These are phyloP conservation scores for Nomada ruficornis DNA, from an alignment of 2,888 invertebrate genomes.

Conservation along the genomic window DNA sequence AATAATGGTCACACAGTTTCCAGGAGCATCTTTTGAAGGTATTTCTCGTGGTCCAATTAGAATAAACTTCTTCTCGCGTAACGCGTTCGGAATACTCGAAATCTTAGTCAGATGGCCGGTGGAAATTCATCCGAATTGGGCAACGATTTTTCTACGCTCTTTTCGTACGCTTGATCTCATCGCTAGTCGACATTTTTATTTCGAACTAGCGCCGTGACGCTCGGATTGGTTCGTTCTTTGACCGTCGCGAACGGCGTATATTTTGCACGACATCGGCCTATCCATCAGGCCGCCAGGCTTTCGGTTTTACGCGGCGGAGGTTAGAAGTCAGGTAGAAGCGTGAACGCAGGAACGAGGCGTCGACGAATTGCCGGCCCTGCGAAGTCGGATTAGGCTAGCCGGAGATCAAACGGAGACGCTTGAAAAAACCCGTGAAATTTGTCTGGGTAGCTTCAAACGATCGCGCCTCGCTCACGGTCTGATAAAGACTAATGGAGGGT, in stretches of 20 bases:
- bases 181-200: slow-evolving; percentile 63
- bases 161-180: slow-evolving; percentile 8
- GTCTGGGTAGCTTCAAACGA: slow-evolving; percentile 37
- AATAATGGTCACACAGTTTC: too few relatives aligned
- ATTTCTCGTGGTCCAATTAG: too few relatives aligned
- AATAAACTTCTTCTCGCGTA: too few relatives aligned
- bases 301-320: slow-evolving; percentile 41
- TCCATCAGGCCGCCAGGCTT: slow-evolving; percentile 58
- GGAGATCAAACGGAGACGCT: slow-evolving; percentile 56
- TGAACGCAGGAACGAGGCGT: slow-evolving; percentile 56
- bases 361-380: slow-evolving; percentile 62
- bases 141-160: neutral
- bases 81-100: too few relatives aligned
- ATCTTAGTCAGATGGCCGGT: too few relatives aligned
- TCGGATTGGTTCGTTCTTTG: slow-evolving; percentile 44
- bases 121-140: neutral
- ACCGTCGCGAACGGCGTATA: slow-evolving; percentile 42
- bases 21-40: too few relatives aligned
- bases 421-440: slow-evolving; percentile 48
- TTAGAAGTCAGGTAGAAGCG: slow-evolving; percentile 62
- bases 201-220: slow-evolving; percentile 61
- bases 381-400: slow-evolving; percentile 45
- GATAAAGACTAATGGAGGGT: slow-evolving; percentile 46
- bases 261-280: slow-evolving; percentile 61
- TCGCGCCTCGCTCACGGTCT: slow-evolving; percentile 5